Base-by-base conservation (phyloP, 2,113 vertebrate genomes). In the Monopterus albus region DNA sequence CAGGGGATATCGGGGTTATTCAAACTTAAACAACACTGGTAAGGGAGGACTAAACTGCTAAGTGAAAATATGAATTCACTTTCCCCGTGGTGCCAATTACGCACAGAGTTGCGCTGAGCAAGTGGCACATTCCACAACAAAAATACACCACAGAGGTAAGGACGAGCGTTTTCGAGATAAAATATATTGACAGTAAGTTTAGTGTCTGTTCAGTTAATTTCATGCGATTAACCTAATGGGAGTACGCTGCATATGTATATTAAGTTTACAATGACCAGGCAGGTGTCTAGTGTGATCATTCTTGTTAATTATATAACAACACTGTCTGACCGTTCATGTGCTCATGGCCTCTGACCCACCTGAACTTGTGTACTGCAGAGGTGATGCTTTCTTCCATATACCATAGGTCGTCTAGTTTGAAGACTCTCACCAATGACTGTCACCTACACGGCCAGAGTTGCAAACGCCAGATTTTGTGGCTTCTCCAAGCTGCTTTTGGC, bases 391-490 rank as follows among this genome's bases (percentile, higher is more conserved):
- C 50, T 47, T 13, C 15, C 33, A 5, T 1, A 5, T n/a, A n/a
- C n/a, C 45, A 72, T n/a, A n/a, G n/a, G 71, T 43, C 2, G 47
- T 53, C 52, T 4, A 0, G 18, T 14, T 6, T 45, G 58, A 38
- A 39, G 49, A 76, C 39, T 25, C 64, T 55, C 68, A 58, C 73
- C 65, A 62, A 98, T 97, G 96, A 98, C 96, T 0, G 95, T 97
- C 75, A 98, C 96, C 0, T 98, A 98, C 89, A 98, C 95, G 0
- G 95, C 95, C 18, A 88, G 94, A 17, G 96, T 97, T 21, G 96
- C 96, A 5, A 96, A 97, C 2, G 95, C 95, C n/a, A 95, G 95
- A 25, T 96, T 98, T 55, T 96, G 95, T 1, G 95, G 95, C 43
- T 98, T 98, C 89, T 98, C 95, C 47, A 94, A 96, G 76, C 89